Base-by-base conservation (phyloP, 2,888 invertebrate genomes). In the Oscheius onirici region DNA sequence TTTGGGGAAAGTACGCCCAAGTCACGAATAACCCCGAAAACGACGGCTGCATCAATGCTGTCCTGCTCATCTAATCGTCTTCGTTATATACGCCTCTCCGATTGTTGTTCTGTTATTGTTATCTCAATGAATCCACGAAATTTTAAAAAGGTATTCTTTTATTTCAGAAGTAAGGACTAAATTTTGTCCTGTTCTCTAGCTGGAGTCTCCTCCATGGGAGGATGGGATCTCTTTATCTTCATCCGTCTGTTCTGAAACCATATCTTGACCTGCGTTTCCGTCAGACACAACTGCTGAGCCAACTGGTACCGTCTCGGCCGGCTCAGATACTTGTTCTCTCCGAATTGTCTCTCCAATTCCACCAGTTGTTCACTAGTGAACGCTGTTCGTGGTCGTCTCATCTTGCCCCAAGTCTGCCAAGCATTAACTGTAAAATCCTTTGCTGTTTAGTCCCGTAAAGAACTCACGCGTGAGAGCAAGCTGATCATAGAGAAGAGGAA, bases 21-120 rank as follows among this genome's bases (percentile, higher is more conserved):
- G 97, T 99, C 20, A 97, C 97, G 0, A 99, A 99, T 89, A 95
- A 97, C 90, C 99, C 99, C 0, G 99, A 99, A 89, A 99, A 99
- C 90, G 99, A 99, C 91, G 99, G 99, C 20, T 97, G 97, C 88
- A 96, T 99, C 73, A 99, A 99, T 91, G 97, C 97, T 88, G 94
- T 99, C 74, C 91, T 99, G 74, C 91, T 99, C 88, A 94, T 99
- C 78, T 97, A 92, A 92, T 41, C 26, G 13, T 13, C 22, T 17
- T 58, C 41, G 58, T 58, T 58, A 26, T 34, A 3, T 6, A 34
- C 8, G 34, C 8, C 34, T 34, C 34, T 34, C 34, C 34, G 34
- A 34, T 34, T 34, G 34, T 26, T 58, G 58, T 41, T 43, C 22
- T 55, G 26, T 13, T 24, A 26, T 55, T 55, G 55, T 55, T 55